Evolutionary conservation across 2,888 invertebrate species (phyloP), one percentile per base, ranked within the genome.

Genomic region (Synergus itoensis): DNA sequence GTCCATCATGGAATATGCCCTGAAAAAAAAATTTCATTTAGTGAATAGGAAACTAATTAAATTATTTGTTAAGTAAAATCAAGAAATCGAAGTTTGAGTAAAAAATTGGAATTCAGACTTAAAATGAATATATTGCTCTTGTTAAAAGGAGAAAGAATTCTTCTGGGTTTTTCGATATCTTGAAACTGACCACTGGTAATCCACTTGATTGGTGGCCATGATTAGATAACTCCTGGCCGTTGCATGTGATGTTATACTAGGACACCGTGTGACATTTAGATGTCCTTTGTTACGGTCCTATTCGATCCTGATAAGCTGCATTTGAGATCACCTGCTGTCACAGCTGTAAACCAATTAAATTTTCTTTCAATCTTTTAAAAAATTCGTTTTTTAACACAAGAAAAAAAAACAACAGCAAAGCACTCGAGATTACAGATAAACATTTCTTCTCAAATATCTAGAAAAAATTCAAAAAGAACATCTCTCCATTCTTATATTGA

Each of bases 1-100:
- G 94, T 99, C 99, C 96, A 99, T 98, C 92, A 99, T 97, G 92
- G 97, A 97, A 93, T 98, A 98, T 80, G 98, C 98, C 97, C 98
- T 95, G 81, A 88, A 64, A 79, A 87, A 88, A 78, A 69, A 14
- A 81, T 79, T 48, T 80, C 36, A 48, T 60, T 16, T 77, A 77
- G 36, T 36, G 36, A 36, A 36, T 5, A 36, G 4, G 5, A 36
- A 36, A 36, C 5, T 36, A 36, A 36, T 36, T 36, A 0, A 5
- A 36, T 5, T 36, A 36, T 36, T 14, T 11, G 7, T 45, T 45
- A 45, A 45, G 45, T 45, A 45, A 45, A 45, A 12, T 45, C 2
- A 12, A 45, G 4, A 45, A 45, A 45, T 45, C 0, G 12, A 45
- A 36, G 36, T 14, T 45, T 45, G 45, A 14, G 14, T 4, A 45